Conservation (phyloP, 1,140 invertebrate species). For the Mylabris phalerata region DNA sequence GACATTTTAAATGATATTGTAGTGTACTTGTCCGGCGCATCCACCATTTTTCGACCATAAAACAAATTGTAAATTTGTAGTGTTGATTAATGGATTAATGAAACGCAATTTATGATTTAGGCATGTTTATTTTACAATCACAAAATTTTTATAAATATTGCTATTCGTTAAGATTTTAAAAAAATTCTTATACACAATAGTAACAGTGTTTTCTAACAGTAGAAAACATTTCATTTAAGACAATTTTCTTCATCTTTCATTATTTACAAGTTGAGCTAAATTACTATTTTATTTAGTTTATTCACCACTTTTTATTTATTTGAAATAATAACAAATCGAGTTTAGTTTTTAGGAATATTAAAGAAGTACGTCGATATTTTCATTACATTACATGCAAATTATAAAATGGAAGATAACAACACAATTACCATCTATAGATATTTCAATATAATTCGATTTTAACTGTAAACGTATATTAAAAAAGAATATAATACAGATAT, state of each 20-base stretch:
- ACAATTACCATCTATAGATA: constrained; percentile 7
- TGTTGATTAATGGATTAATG: background rate
- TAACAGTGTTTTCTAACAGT: constrained; percentile 38
- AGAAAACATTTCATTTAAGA: constrained; percentile 36
- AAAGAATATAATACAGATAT: constrained; percentile 3
- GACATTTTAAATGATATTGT: too few species aligned
- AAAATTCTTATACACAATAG: constrained; percentile 37
- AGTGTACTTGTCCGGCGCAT: background rate
- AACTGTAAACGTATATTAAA: constrained; percentile 5
- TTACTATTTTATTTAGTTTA: background rate
- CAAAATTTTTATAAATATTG: constrained; percentile 43
- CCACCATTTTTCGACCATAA: background rate
- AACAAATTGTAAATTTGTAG: background rate
- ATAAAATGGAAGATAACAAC: constrained; percentile 16
- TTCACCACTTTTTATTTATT: background rate
- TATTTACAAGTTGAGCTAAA: constrained; percentile 41
- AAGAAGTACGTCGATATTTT: background rate
- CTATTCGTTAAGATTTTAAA: constrained; percentile 41
- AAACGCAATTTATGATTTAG: constrained; percentile 8
- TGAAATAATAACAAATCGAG: background rate
- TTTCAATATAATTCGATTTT: constrained; percentile 6
- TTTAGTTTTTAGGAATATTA: constrained; percentile 9
- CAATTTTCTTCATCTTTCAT: constrained; percentile 24
- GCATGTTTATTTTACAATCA: constrained; percentile 41
- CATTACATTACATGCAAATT: constrained; percentile 14